Base-by-base conservation (phyloP, 2,797 vertebrate genomes). In the Sebastes itinus region DNA sequence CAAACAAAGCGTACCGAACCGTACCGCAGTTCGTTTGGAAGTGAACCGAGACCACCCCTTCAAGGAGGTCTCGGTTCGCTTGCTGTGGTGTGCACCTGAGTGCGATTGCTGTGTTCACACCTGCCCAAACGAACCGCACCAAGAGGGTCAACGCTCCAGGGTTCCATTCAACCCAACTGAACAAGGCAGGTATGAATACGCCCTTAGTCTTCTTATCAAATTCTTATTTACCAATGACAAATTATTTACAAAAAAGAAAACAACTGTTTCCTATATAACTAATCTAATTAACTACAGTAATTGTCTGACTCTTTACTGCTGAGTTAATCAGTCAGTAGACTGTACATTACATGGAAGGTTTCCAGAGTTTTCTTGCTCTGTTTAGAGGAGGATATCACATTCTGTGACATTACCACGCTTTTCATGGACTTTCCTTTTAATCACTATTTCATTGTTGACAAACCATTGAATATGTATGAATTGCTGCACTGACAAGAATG, bases 391-490 rank as follows among this genome's bases (percentile, higher is more conserved):
- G 54, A 72, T 46, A 63, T 62, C n/a, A 54, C 9, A 25, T 64
- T 77, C 28, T 59, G 18, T 52, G 62, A 78, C 52, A 77, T 68
- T 66, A 59, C 55, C 12, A 18, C 23, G 23, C 61, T 70, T 79
- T 82, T 77, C 46, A 64, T 60, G 33, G 25, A 64, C 64, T 75
- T 69, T 66, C 35, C 54, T 73, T 85, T 74, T 79, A 54, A 83
- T 87, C 25, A 66, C 73, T 12, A 12, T 83, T 82, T 84, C 14
- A 75, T 14, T 75, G 79, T 38, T 71, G 82, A 85, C 75, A 82
- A 78, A 78, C 71, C 72, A 61, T 3, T 90, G 77, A 88, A 86
- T 81, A 81, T 82, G 49, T 71, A 84, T 88, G 80, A 87, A 81
- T 65, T 75, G 76, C 35, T 72, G 65, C 32, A 32, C 11, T 73